Evolutionary conservation across 2,888 invertebrate genomes (phyloP).

Genomic region (Thecophora atra): DNA sequence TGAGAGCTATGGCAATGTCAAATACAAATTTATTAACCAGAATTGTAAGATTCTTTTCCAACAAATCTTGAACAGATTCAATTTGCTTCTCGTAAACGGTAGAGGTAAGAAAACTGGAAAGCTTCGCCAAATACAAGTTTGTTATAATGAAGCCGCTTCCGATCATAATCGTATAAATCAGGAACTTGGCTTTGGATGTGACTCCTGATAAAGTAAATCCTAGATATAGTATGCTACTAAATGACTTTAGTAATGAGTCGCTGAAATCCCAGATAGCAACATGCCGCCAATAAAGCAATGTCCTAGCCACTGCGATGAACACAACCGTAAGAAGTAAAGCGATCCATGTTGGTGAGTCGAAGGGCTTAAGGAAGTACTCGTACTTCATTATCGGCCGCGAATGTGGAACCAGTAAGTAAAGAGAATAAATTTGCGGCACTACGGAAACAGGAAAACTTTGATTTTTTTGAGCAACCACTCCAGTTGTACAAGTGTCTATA

Average conservation of each 20-base stretch:
- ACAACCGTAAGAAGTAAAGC: conserved; percentile 9
- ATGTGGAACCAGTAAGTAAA: conserved; percentile 41
- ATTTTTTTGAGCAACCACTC: neutral
- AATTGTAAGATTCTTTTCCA: conserved; percentile 26
- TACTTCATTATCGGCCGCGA: conserved; percentile 43
- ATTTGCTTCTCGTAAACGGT: conserved; percentile 31
- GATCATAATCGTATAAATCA: conserved; percentile 6
- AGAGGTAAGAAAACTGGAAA: conserved; percentile 35
- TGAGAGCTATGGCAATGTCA: neutral
- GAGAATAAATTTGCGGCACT: neutral
- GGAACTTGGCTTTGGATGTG: neutral
- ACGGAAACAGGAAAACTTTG: neutral
- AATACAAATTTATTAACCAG: neutral
- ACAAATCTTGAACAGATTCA: conserved; percentile 29
- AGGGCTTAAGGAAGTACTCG: conserved; percentile 47
- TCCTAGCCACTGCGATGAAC: conserved; percentile 18
- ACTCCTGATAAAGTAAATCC: neutral
- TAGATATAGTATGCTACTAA: conserved; percentile 28
- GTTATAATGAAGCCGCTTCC: conserved; percentile 33
- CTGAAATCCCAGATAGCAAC: conserved; percentile 30
- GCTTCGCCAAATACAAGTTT: conserved; percentile 28
- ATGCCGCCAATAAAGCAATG: conserved; percentile 1
- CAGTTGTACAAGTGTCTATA: conserved; percentile 21
- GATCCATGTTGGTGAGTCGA: conserved; percentile 37
- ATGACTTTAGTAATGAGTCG: conserved; percentile 8